Percentiles rank a stretch among this genome's conserved stretches.
Conservation (phyloP, 1,140 invertebrate species). For the Tyrophagus putrescentiae region DNA sequence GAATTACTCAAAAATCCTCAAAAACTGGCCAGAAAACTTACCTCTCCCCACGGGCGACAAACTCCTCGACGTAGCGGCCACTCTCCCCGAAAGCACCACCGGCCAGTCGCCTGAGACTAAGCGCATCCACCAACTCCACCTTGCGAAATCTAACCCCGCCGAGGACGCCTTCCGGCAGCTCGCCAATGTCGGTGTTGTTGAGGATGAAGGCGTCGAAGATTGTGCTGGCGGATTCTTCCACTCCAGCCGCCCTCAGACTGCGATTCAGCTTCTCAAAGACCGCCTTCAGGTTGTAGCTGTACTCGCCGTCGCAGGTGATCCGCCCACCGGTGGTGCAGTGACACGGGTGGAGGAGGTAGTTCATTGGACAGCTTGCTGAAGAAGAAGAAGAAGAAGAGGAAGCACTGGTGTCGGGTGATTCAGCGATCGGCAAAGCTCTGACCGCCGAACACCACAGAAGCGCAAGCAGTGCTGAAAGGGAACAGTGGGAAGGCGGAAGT, state of each 20-base stretch:
- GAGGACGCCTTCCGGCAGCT: not conserved
- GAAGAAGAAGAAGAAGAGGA: no score
- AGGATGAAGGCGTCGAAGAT: slow-evolving; percentile 12
- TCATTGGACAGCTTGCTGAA: not conserved
- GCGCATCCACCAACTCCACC: not conserved
- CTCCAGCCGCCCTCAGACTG: not conserved
- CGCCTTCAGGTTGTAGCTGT: not conserved
- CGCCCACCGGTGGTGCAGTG: not conserved
- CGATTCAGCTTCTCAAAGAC: not conserved
- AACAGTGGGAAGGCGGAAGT: no score
- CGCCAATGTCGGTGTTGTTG: slow-evolving; percentile 10
- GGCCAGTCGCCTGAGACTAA: slow-evolving; percentile 6
- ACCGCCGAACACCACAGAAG: no score
- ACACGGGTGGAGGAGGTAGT: slow-evolving; percentile 4
- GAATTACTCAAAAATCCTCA: no score
- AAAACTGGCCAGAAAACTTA: no score
- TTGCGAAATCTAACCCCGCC: not conserved
- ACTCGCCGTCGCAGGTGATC: slow-evolving; percentile 5
- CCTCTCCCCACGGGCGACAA: slow-evolving; percentile 1
- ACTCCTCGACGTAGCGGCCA: not conserved
- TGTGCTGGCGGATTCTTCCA: no score
- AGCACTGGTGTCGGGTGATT: no score
- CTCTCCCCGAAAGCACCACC: not conserved
- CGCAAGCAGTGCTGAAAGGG: no score
- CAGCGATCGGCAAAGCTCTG: no score